These are phyloP conservation scores for Synodontis membranacea DNA, from an alignment of 2,113 vertebrate genomes.

Conservation along the genomic window DNA sequence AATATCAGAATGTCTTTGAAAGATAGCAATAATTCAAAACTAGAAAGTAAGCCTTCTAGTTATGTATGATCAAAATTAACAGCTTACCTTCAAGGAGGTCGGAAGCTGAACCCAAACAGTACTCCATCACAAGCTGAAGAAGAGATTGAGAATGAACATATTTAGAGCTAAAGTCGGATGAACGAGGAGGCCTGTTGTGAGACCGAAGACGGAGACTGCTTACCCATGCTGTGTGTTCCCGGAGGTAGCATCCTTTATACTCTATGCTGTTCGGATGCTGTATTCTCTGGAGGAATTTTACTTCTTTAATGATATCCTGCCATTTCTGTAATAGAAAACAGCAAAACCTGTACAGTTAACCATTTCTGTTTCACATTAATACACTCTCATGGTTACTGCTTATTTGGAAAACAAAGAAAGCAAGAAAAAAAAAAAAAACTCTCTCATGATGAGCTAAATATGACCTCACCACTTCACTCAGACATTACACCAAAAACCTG, in stretches of 20 bases:
- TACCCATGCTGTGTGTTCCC: constrained; percentile 99
- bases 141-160: constrained; percentile 18
- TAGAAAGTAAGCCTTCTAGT: neutral
- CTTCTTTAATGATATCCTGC: constrained; percentile 99
- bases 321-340: constrained; percentile 81
- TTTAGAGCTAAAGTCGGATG: neutral
- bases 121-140: constrained; percentile 89
- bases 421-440: neutral
- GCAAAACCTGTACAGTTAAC: neutral
- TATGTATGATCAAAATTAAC: neutral
- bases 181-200: constrained; percentile 28
- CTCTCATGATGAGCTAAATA: neutral
- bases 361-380: neutral
- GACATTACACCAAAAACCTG: neutral
- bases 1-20: neutral
- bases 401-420: neutral
- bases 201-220: constrained; percentile 27
- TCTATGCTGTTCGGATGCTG: constrained; percentile 99
- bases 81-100: constrained; percentile 88
- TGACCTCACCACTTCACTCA: constrained; percentile 1
- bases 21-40: neutral
- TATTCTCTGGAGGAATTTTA: constrained; percentile 97
- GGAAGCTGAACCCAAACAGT: constrained; percentile 90
- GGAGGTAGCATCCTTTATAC: constrained; percentile 98
- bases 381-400: neutral